Evolutionary conservation across 1,140 invertebrate species (phyloP), one percentile per base, ranked within the genome.

Genomic region (Mizuhopecten yessoensis): DNA sequence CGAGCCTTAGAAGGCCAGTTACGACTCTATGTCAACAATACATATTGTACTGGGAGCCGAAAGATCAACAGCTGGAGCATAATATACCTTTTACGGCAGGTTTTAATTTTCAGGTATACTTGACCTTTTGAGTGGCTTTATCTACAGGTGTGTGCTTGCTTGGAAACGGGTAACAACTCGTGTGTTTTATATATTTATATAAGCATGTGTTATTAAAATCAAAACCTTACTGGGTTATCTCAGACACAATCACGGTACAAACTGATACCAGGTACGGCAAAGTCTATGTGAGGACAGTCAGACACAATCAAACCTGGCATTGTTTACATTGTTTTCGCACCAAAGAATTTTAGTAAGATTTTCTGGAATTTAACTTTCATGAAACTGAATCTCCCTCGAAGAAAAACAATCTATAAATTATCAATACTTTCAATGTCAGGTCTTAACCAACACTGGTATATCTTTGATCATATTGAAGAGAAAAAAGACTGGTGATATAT

Each of bases 51-150:
- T 29, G 57, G 57, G 29, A 75, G 23, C 57, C 57, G 57, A 75
- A 75, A 75, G 57, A 75, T 75, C 57, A 75, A 75, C 57, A 75
- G n/a, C 57, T n/a, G 57, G 9, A n/a, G 57, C 57, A 29, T 75
- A 75, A 75, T 75, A 75, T 1, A 75, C 57, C n/a, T 75, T 75
- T 75, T n/a, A 75, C 29, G 57, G 11, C 57, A 75, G 57, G 57
- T 75, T 75, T 75, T 75, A 75, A 75, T 75, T 75, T 75, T 75
- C n/a, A n/a, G n/a, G 57, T 57, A 75, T 3, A 75, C 57, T 75
- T 75, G 57, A 75, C 57, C 57, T 75, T 75, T 75, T n/a, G 57
- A 75, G 57, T 75, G 57, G 23, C 57, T 75, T 75, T 75, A n/a
- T 75, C 57, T 75, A 75, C 57, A 11, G n/a, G 57, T 75, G 57